Evolutionary conservation across 2,888 invertebrate genomes (phyloP).

Genomic region (Bugulina stolonifera): DNA sequence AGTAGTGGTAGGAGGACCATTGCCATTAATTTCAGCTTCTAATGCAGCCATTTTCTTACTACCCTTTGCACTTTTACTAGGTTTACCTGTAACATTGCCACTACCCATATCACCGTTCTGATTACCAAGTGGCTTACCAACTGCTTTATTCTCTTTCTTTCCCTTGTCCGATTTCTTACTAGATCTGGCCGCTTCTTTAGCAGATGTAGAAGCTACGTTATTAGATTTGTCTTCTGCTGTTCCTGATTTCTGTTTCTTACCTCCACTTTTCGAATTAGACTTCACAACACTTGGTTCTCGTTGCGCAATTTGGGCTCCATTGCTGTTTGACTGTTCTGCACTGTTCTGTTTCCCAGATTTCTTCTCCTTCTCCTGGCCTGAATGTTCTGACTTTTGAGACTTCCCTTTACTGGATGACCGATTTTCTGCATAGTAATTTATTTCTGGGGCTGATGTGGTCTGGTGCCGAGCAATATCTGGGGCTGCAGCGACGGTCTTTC

Average conservation of each 20-base stretch:
- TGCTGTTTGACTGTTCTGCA: neutral
- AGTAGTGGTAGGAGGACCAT: neutral
- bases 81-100: neutral
- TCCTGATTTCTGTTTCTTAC: conserved; percentile 40
- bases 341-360: neutral
- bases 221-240: neutral
- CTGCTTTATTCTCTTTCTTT: neutral
- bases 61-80: neutral
- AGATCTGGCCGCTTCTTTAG: too few relatives aligned
- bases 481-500: conserved; percentile 29
- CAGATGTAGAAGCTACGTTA: neutral
- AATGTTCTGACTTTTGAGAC: neutral
- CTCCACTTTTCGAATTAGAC: conserved; percentile 28
- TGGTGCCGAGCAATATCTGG: conserved; percentile 32
- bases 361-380: neutral
- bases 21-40: conserved; percentile 10
- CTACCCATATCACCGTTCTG: neutral
- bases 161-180: neutral
- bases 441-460: neutral
- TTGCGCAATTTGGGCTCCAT: neutral
- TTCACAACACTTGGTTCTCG: neutral
- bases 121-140: neutral
- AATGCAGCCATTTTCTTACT: conserved; percentile 23
- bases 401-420: neutral
- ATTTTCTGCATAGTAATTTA: neutral